phyloP scores from a whole-genome alignment of 2,888 invertebrate genomes.

The Tortricodes alternella region DNA sequence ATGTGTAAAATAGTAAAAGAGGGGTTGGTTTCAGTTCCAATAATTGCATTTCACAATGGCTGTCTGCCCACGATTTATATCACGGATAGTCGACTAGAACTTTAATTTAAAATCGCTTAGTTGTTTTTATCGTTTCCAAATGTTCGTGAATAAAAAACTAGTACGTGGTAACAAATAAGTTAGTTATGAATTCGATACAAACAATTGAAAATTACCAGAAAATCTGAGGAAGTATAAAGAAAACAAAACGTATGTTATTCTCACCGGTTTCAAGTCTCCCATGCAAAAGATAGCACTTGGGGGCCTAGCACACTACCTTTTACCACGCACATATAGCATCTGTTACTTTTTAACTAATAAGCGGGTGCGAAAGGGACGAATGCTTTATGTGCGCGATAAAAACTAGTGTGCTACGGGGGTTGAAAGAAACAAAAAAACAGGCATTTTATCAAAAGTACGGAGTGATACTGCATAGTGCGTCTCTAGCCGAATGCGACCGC shows the following conservation, averaged over 20 bases:
- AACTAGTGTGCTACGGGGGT: too few species aligned
- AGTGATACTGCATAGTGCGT: conserved; percentile 19
- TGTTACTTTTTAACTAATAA: too few species aligned
- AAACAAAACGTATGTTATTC: too few species aligned
- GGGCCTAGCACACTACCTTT: too few species aligned
- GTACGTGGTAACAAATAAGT: too few species aligned
- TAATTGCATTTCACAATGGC: conserved; percentile 21
- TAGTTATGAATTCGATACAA: too few species aligned
- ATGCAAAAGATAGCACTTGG: too few species aligned
- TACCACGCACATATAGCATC: too few species aligned
- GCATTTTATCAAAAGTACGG: not conserved
- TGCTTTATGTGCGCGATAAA: too few species aligned
- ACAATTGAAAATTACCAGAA: not conserved
- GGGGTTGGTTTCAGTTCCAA: conserved; percentile 3
- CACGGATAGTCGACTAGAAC: conserved; percentile 4
- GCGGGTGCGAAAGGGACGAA: too few species aligned
- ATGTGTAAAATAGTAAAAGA: conserved; percentile 13
- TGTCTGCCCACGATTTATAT: conserved; percentile 7
- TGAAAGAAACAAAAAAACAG: not conserved
- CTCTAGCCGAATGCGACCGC: conserved; percentile 44
- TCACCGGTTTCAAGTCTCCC: too few species aligned
- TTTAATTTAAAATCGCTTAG: conserved; percentile 20
- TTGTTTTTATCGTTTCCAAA: conserved; percentile 4
- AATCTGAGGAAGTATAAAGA: too few species aligned
- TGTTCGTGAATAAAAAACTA: not conserved